Evolutionary conservation across 53 echinoderm and acorn worm genomes (phyloP).

Genomic region (Echinarachnius parma): DNA sequence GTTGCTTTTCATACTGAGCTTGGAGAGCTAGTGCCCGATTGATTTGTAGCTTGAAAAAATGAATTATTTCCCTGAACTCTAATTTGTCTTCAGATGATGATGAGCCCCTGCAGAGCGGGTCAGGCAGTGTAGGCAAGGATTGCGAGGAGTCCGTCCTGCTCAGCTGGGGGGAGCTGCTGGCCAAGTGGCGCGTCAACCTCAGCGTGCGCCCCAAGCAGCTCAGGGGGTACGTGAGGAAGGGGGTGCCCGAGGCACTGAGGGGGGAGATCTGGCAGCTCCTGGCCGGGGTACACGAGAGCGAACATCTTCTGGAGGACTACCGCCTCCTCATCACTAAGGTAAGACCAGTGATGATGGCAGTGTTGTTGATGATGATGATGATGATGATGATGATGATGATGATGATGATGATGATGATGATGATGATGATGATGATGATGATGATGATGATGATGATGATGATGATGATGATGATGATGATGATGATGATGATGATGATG

Average conservation of each 20-base stretch:
- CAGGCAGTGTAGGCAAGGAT: constrained; percentile 90
- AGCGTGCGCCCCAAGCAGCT: constrained; percentile 80
- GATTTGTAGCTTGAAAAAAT: too few species aligned
- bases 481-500: constrained; percentile 32
- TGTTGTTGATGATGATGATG: constrained; percentile 14
- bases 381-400: constrained; percentile 28
- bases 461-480: constrained; percentile 38
- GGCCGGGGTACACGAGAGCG: constrained; percentile 81
- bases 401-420: constrained; percentile 38
- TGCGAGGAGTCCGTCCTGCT: constrained; percentile 89
- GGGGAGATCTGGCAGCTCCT: constrained; percentile 99
- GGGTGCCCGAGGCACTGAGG: constrained; percentile 90
- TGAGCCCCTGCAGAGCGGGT: constrained; percentile 94
- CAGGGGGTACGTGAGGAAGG: constrained; percentile 76
- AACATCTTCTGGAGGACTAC: constrained; percentile 82
- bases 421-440: constrained; percentile 8
- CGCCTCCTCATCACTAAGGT: constrained; percentile 92
- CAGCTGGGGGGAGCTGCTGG: constrained; percentile 82
- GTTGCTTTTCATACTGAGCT: too few species aligned
- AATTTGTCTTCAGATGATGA: constrained; percentile 68
- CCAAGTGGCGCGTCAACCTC: constrained; percentile 87
- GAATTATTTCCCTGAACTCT: background rate
- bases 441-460: constrained; percentile 17
- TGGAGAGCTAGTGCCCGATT: too few species aligned
- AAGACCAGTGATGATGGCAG: constrained; percentile 31